Base-by-base conservation (phyloP, 2,888 invertebrate genomes). In the Petrolisthes cinctipes region DNA sequence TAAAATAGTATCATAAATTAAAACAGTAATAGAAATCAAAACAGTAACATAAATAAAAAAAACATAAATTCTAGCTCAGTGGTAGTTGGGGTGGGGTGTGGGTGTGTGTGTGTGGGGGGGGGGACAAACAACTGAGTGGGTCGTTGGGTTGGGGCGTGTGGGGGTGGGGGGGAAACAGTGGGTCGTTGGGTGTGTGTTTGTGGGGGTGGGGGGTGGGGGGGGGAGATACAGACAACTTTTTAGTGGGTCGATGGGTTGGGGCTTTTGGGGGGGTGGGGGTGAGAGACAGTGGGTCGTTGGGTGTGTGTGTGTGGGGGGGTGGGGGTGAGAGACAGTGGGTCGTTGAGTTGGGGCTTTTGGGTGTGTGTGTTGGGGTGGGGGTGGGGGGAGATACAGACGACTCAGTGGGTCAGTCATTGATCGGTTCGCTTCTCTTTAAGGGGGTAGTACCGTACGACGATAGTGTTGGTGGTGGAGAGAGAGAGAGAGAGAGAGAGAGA, bases 401-500 rank as follows among this genome's bases (percentile, higher is more conserved):
- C n/a, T n/a, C n/a, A 71, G 5, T 9, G 3, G 17, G 17, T 71
- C 17, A 71, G n/a, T n/a, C 23, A 71, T 17, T n/a, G 14, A 66
- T 71, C 7, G 51, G 11, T 76, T 76, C n/a, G 0, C 54, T 78
- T 53, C 17, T 53, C n/a, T 78, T 75, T 75, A 14, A 14, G 23
- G n/a, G 37, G 0, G 37, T 37, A 37, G 37, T 37, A 37, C 37
- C 37, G 37, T 37, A 37, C 37, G 37, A 37, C 2, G 37, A 37
- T 37, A 2, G 2, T 37, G 37, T 0, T 37, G 37, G 37, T 37
- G 37, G 37, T 37, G 37, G 17, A 82, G 82, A 51, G 68, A 68
- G 82, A 82, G 82, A 82, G 51, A 82, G 68, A 53, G 82, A 53
- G 68, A 53, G 68, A 20, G 82, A 53, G 51, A 68, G 53, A 37